Percentiles rank a stretch among this genome's conserved stretches.
Conservation (phyloP, 1,140 invertebrate species). For the Drosophila sturtevanti region DNA sequence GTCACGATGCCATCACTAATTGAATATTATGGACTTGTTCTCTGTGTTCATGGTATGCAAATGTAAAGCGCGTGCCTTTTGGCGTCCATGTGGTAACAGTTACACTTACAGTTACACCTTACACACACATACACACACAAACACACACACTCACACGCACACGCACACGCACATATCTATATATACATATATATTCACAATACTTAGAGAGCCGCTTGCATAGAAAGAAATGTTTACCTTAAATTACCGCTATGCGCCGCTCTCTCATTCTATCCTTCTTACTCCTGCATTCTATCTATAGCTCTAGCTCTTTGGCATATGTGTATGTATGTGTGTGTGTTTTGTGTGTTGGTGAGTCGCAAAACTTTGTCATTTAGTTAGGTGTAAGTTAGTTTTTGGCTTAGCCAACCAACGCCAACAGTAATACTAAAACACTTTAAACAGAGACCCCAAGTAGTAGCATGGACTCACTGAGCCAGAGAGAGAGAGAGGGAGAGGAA, state of each 20-base stretch:
- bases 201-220: constrained; percentile 21
- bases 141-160: not conserved
- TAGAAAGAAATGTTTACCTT: constrained; percentile 60
- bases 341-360: constrained; percentile 36
- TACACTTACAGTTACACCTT: constrained; percentile 33
- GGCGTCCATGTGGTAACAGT: constrained; percentile 52
- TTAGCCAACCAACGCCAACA: constrained; percentile 54
- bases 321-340: constrained; percentile 15
- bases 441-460: constrained; percentile 38
- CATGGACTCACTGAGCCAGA: not conserved
- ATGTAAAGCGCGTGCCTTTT: constrained; percentile 54
- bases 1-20: constrained; percentile 13
- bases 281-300: not conserved
- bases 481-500: no score
- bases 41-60: constrained; percentile 20
- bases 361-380: constrained; percentile 79
- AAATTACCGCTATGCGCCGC: constrained; percentile 47
- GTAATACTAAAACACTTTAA: constrained; percentile 73
- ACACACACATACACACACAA: constrained; percentile 1
- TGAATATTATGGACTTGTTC: constrained; percentile 13
- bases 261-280: not conserved
- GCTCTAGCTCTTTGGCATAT: not conserved
- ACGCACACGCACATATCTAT: constrained; percentile 12
- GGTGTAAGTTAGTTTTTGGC: constrained; percentile 78
- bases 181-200: not conserved